Evolutionary conservation across 2,113 vertebrate genomes (phyloP).

Genomic region (Prunella himalayana): DNA sequence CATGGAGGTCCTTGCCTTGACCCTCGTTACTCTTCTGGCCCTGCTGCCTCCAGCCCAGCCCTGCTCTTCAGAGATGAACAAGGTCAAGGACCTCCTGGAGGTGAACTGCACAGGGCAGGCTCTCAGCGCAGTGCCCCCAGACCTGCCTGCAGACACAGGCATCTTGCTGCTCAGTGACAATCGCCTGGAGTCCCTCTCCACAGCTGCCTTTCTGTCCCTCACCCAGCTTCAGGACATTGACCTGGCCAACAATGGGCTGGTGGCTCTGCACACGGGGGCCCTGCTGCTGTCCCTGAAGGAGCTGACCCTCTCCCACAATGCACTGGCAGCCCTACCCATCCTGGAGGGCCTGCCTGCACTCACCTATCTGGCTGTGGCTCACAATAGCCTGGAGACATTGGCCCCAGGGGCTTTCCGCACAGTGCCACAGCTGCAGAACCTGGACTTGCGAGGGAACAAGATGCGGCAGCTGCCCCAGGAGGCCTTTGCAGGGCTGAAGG

Average conservation of each 20-base stretch:
- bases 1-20: neutral
- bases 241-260: slow-evolving; percentile 25
- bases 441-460: slow-evolving; percentile 49
- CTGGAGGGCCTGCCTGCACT: neutral
- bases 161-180: slow-evolving; percentile 53
- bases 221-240: neutral
- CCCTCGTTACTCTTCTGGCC: neutral
- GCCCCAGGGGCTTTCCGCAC: neutral
- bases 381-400: slow-evolving; percentile 24
- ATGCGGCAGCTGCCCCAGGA: neutral
- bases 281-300: neutral
- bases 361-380: slow-evolving; percentile 4
- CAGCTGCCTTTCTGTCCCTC: neutral
- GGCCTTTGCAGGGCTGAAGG: neutral
- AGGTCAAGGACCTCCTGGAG: slow-evolving; percentile 22
- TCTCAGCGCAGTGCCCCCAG: neutral
- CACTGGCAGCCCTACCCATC: neutral
- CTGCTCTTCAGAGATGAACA: slow-evolving; percentile 6
- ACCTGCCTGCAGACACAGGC: neutral
- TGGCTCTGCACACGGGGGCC: neutral
- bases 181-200: neutral
- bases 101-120: slow-evolving; percentile 24
- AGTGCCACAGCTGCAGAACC: neutral
- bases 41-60: neutral
- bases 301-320: slow-evolving; percentile 40